A percentile compares a stretch with the other conserved stretches of the same genome.
Evolutionary conservation across 1,140 invertebrate genomes (phyloP).

Genomic region (Neoseiulus cucumeris): DNA sequence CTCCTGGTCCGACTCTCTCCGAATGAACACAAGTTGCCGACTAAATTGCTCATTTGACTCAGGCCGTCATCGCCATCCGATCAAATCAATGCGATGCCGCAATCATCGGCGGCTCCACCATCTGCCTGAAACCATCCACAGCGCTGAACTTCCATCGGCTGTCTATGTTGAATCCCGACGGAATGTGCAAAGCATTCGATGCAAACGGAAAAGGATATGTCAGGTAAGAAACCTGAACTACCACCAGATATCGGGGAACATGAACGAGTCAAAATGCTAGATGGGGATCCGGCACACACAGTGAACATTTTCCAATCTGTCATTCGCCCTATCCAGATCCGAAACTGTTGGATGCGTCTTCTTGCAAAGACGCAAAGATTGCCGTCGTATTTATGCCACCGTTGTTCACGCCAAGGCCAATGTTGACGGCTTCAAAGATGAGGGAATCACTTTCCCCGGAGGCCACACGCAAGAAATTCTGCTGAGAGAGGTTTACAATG

Average conservation of each 20-base stretch:
- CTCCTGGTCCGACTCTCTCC: too few relatives aligned
- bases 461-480: constrained; percentile 23
- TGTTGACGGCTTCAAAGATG: constrained; percentile 67
- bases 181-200: constrained; percentile 83
- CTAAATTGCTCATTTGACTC: constrained; percentile 36
- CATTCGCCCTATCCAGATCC: constrained; percentile 3
- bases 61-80: constrained; percentile 60
- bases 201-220: constrained; percentile 75
- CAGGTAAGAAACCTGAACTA: constrained; percentile 26
- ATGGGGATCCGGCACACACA: too few relatives aligned
- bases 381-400: constrained; percentile 34
- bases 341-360: constrained; percentile 34
- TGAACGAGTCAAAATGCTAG: too few relatives aligned
- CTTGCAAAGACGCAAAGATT: constrained; percentile 30
- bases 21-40: too few relatives aligned
- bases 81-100: constrained; percentile 73
- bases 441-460: constrained; percentile 43
- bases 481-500: constrained; percentile 25
- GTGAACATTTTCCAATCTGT: too few relatives aligned
- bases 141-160: constrained; percentile 81
- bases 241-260: too few relatives aligned
- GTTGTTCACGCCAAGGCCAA: constrained; percentile 61
- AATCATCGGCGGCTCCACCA: constrained; percentile 64
- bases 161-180: constrained; percentile 69
- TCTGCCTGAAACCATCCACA: constrained; percentile 62